Percentiles rank a stretch among this genome's conserved stretches.
These are phyloP conservation scores for Crocidura indochinensis DNA, from an alignment of 2,797 vertebrate species.

Conservation along the genomic window DNA sequence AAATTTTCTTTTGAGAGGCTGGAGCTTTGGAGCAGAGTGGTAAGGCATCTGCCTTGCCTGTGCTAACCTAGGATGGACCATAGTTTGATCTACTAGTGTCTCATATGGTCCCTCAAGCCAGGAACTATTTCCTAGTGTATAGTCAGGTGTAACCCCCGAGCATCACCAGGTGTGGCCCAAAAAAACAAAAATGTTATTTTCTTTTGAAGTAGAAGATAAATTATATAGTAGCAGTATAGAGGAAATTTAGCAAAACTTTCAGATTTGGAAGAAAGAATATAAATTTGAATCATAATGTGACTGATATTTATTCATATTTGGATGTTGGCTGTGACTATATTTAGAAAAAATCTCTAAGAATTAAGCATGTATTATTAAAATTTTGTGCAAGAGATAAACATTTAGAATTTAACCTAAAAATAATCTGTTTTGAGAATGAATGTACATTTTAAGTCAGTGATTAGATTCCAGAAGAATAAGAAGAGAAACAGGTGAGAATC, in stretches of 20 bases:
- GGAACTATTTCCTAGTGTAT: too few relatives aligned
- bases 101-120: too few relatives aligned
- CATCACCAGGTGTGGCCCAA: too few relatives aligned
- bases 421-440: background rate
- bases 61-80: too few relatives aligned
- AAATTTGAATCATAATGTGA: slow-evolving; percentile 16
- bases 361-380: background rate
- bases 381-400: background rate
- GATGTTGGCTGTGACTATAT: background rate
- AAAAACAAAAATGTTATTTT: too few relatives aligned
- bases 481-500: background rate
- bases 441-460: background rate
- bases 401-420: background rate
- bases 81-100: too few relatives aligned
- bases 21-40: too few relatives aligned
- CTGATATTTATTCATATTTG: slow-evolving; percentile 35
- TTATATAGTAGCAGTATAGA: background rate
- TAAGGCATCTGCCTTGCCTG: too few relatives aligned
- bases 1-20: too few relatives aligned
- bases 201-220: background rate
- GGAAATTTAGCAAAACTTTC: slow-evolving; percentile 41
- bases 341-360: background rate
- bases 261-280: slow-evolving; percentile 3
- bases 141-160: too few relatives aligned
- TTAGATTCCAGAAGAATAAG: too few relatives aligned